phyloP scores from a whole-genome alignment of 2,113 vertebrate species.

The Dasyornis broadbenti region DNA sequence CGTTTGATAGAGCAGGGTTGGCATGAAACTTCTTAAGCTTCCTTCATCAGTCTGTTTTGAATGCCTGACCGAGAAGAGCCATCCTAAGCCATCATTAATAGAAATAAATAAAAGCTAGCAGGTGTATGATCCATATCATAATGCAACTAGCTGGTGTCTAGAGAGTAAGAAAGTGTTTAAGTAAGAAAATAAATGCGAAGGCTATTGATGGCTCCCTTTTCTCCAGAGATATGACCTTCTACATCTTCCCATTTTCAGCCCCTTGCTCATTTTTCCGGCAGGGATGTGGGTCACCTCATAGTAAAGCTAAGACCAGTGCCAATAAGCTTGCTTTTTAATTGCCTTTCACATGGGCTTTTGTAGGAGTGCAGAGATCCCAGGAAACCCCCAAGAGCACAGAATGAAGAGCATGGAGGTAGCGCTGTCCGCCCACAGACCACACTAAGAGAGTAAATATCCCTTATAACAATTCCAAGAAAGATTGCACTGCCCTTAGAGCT shows the following conservation, averaged over 20 bases:
- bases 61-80: neutral
- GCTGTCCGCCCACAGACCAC: neutral
- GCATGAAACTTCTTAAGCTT: neutral
- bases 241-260: neutral
- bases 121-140: neutral
- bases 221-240: neutral
- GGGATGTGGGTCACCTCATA: neutral
- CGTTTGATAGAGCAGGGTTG: fast-evolving
- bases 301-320: neutral
- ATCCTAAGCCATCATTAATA: neutral
- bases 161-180: neutral
- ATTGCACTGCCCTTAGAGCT: neutral
- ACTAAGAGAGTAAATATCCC: neutral
- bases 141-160: neutral
- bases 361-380: neutral
- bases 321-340: neutral
- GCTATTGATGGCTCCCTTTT: neutral
- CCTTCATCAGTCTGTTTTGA: neutral
- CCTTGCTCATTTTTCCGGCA: neutral
- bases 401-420: neutral
- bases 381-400: neutral
- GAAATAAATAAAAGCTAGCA: neutral
- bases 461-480: neutral
- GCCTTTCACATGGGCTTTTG: neutral
- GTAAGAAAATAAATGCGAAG: neutral